Conservation (phyloP, 2,113 vertebrate species). For the Psilopsiagon aymara region DNA sequence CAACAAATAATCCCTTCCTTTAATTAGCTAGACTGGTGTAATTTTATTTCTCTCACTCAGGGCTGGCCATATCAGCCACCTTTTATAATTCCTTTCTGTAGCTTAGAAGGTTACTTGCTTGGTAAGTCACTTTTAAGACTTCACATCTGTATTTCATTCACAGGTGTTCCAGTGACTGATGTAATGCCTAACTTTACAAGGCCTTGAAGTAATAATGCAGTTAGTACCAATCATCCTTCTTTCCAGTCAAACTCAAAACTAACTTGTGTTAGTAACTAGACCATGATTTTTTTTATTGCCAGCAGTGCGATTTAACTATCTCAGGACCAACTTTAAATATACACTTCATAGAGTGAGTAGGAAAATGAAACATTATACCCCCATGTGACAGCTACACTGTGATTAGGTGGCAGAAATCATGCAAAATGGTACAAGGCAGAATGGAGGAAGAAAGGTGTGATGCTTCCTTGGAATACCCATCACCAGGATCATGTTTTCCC, state of each 20-base stretch:
- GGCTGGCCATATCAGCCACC: neutral
- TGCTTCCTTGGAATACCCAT: neutral
- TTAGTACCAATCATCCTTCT: neutral
- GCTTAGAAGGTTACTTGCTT: neutral
- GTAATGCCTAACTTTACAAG: neutral
- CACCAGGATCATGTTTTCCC: neutral
- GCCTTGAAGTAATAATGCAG: neutral
- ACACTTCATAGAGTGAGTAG: constrained; percentile 10
- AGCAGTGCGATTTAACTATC: neutral
- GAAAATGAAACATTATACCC: constrained; percentile 26
- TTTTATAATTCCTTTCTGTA: neutral
- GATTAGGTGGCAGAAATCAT: neutral
- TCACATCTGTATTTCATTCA: neutral
- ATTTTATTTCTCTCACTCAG: neutral
- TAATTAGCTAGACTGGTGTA: neutral
- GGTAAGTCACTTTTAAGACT: neutral
- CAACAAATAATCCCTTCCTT: neutral
- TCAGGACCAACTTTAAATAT: constrained; percentile 16
- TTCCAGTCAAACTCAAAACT: neutral
- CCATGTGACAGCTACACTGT: neutral
- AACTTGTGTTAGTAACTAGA: neutral
- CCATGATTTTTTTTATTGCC: neutral
- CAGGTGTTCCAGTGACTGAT: neutral
- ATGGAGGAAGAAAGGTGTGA: neutral
- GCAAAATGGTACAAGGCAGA: neutral